These are phyloP conservation scores for Toxotes jaculatrix DNA, from an alignment of 2,113 vertebrate genomes.

Conservation along the genomic window DNA sequence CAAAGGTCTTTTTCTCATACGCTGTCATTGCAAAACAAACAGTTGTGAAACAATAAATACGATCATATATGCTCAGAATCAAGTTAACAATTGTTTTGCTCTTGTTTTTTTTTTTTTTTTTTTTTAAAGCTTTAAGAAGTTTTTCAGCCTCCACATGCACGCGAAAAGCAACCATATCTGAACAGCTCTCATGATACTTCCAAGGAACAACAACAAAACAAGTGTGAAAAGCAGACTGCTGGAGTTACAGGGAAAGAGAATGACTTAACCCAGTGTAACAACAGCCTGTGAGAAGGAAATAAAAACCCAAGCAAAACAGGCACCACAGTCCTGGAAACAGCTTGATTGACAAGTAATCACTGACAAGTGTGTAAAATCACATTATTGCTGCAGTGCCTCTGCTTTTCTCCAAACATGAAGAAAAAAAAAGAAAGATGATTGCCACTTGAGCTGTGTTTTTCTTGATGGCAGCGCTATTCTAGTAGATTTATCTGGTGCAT, in stretches of 20 bases:
- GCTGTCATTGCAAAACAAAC: no score
- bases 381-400: neutral
- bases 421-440: constrained; percentile 23
- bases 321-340: neutral
- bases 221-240: neutral
- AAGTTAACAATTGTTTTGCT: no score
- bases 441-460: constrained; percentile 42
- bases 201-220: neutral
- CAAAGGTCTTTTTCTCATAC: no score
- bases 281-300: neutral
- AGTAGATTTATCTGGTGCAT: constrained; percentile 16
- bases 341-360: constrained; percentile 44
- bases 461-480: constrained; percentile 19
- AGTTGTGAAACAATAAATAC: no score
- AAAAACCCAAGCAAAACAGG: neutral
- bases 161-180: neutral
- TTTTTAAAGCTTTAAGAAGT: neutral
- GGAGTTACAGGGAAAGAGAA: neutral
- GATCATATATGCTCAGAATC: no score
- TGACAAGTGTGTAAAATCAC: constrained; percentile 14
- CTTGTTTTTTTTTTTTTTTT: no score
- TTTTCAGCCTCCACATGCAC: neutral
- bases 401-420: constrained; percentile 14
- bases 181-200: neutral
- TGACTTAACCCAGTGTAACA: neutral